Percentiles rank a stretch among this genome's conserved stretches.
Conservation (phyloP, 2,113 vertebrate species). For the Smithornis capensis region DNA sequence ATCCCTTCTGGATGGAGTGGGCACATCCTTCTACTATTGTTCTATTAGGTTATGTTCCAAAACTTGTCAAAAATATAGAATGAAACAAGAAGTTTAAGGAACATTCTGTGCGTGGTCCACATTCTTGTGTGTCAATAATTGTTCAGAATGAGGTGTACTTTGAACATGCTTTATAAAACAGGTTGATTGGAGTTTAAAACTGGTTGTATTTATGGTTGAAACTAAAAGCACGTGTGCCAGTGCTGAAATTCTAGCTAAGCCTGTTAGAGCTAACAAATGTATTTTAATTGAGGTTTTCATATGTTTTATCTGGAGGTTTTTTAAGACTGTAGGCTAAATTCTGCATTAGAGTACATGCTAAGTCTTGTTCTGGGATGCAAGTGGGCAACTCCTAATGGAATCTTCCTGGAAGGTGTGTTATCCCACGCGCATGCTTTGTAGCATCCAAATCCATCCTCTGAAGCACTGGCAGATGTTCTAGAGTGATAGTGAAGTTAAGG, state of each 20-base stretch:
- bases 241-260: not conserved
- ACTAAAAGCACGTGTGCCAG: not conserved
- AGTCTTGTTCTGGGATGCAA: slow-evolving; percentile 12
- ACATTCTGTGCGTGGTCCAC: accelerated
- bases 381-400: not conserved
- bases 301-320: not conserved
- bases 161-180: not conserved
- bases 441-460: not conserved
- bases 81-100: not conserved
- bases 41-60: not conserved
- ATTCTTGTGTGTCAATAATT: not conserved
- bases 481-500: not conserved
- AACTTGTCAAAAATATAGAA: not conserved
- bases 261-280: not conserved
- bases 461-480: not conserved
- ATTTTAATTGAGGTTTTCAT: slow-evolving; percentile 1
- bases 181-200: not conserved
- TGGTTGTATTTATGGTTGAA: not conserved
- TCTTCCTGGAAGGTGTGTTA: not conserved
- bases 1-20: not conserved
- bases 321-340: not conserved
- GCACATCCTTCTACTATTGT: not conserved
- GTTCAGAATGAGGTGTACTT: not conserved
- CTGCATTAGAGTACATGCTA: not conserved
- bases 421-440: not conserved